phyloP scores from a whole-genome alignment of 2,888 invertebrate species.

The Rotaria magnacalcarata region DNA sequence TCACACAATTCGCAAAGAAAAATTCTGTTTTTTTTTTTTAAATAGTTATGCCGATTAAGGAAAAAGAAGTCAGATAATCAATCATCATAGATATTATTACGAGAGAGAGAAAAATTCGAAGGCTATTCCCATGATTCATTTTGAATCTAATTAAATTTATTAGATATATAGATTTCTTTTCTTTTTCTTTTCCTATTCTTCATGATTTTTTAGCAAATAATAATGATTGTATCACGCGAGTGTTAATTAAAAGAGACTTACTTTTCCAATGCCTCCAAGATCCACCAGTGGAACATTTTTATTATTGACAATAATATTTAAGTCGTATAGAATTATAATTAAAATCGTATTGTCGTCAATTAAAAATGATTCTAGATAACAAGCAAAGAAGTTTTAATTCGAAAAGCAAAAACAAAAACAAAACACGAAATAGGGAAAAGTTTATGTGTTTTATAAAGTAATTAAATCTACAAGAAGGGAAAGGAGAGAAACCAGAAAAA shows the following conservation, averaged over 20 bases:
- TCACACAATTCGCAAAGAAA: too few relatives aligned
- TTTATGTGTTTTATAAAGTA: too few relatives aligned
- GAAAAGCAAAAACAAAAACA: too few relatives aligned
- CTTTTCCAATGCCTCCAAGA: constrained; percentile 27
- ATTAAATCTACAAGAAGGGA: too few relatives aligned
- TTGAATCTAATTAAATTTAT: background rate
- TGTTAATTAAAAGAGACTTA: constrained; percentile 2
- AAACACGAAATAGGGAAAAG: too few relatives aligned
- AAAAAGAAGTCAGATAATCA: background rate
- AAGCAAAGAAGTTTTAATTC: too few relatives aligned
- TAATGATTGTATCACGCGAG: background rate
- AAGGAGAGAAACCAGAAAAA: background rate
- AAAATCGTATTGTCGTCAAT: background rate
- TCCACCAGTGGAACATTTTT: constrained; percentile 30
- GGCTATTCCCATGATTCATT: background rate
- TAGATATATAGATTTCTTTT: background rate
- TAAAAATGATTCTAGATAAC: too few relatives aligned
- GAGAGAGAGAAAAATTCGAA: background rate
- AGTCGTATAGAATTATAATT: background rate
- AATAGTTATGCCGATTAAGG: too few relatives aligned
- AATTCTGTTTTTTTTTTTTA: too few relatives aligned
- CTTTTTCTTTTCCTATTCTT: background rate
- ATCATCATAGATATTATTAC: background rate
- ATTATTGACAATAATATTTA: background rate
- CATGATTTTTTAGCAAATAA: background rate